A percentile compares a stretch with the other conserved stretches of the same genome.
phyloP scores from a whole-genome alignment of 2,113 vertebrate genomes.

The Lophura nycthemera region DNA sequence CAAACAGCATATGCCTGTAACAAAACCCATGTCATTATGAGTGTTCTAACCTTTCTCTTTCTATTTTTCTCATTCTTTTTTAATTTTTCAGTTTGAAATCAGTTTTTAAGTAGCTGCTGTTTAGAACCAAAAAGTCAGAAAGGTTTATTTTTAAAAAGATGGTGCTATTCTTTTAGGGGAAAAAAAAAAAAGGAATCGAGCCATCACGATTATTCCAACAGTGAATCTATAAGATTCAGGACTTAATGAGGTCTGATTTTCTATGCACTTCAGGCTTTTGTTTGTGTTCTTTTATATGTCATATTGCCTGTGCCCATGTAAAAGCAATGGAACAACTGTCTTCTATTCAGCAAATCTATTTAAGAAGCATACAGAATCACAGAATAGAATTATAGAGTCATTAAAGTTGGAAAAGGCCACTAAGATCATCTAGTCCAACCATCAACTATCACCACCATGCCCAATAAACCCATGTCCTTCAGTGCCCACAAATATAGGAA shows the following conservation, averaged over 20 bases:
- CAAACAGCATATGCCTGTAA: neutral
- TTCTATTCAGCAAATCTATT: fast-evolving
- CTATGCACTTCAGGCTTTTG: neutral
- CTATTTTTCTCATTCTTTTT: neutral
- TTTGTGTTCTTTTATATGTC: neutral
- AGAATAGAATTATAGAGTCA: too few relatives aligned
- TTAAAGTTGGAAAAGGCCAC: too few relatives aligned
- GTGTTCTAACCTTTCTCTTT: neutral
- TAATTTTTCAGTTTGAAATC: neutral
- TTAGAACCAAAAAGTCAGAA: neutral
- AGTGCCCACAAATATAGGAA: neutral
- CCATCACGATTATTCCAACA: neutral
- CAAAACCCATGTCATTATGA: neutral
- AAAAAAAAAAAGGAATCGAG: neutral
- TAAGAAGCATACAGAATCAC: neutral
- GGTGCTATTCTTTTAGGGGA: neutral
- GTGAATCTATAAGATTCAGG: neutral
- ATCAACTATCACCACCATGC: too few relatives aligned
- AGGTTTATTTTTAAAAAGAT: slow-evolving; percentile 19
- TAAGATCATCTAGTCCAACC: too few relatives aligned
- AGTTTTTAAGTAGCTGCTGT: neutral
- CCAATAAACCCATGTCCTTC: too few relatives aligned
- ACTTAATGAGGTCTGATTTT: neutral
- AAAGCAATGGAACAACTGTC: neutral
- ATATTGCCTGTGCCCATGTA: neutral